Evolutionary conservation across 2,888 invertebrate species (phyloP).

Genomic region (Tridacna crocea): DNA sequence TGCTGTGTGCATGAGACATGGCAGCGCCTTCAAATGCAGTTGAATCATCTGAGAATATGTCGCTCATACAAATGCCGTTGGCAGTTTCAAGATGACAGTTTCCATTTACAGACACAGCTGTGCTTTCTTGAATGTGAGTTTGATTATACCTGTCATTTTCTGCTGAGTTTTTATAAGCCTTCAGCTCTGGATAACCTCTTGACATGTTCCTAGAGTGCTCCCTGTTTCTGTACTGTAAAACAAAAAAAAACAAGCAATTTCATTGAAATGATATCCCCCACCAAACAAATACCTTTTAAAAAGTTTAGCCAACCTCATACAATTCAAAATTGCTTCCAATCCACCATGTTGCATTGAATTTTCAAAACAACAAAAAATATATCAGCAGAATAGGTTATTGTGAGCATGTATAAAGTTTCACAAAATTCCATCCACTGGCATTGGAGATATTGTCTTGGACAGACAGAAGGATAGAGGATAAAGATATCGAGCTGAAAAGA

Average conservation of each 20-base stretch:
- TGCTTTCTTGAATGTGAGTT: not conserved
- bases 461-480: no score
- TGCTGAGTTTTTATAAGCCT: not conserved
- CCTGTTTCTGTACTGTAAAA: constrained; percentile 15
- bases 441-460: no score
- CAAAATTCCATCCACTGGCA: no score
- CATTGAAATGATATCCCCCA: no score
- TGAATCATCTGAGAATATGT: not conserved
- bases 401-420: no score
- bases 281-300: no score
- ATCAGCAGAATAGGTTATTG: no score
- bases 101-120: not conserved
- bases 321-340: no score
- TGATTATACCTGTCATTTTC: not conserved
- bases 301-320: no score
- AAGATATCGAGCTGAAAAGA: no score
- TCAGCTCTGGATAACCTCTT: not conserved
- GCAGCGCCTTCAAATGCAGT: not conserved
- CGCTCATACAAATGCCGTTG: not conserved
- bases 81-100: not conserved
- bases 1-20: not conserved
- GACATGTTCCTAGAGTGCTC: not conserved
- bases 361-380: no score
- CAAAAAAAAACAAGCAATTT: not conserved
- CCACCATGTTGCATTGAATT: no score